Percentiles rank a stretch among this genome's conserved stretches.
Conservation (phyloP, 1,140 invertebrate genomes). For the Wiebesia pumilae region DNA sequence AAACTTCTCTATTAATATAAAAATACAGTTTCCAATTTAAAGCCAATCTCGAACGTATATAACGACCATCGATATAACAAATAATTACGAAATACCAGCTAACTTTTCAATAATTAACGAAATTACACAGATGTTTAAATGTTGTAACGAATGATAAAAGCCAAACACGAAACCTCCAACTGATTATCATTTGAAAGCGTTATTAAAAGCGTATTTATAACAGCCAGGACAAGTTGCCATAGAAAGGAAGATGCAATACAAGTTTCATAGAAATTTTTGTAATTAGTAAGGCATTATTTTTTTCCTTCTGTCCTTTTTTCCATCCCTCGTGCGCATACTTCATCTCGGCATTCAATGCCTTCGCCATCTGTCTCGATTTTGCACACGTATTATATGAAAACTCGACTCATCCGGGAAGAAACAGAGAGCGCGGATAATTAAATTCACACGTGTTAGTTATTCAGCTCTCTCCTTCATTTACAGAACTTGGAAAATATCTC, state of each 20-base stretch:
- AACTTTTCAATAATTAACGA: not conserved
- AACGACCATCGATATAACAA: not conserved
- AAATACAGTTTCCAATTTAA: not conserved
- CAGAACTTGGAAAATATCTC: constrained; percentile 19
- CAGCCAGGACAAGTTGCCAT: not conserved
- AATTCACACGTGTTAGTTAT: constrained; percentile 7
- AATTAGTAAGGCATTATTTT: not conserved
- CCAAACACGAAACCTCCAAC: not conserved
- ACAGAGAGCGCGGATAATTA: constrained; percentile 18
- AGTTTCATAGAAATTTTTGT: not conserved
- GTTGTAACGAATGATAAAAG: constrained; percentile 4
- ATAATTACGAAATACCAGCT: too few relatives aligned
- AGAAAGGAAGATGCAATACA: not conserved
- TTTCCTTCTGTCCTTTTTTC: not conserved
- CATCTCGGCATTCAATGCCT: not conserved
- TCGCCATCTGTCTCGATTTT: constrained; percentile 7
- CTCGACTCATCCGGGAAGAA: not conserved
- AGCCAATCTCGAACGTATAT: not conserved
- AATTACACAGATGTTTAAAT: constrained; percentile 5
- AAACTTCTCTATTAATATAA: not conserved
- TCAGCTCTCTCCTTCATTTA: constrained; percentile 24
- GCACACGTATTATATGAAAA: constrained; percentile 2
- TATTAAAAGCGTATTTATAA: constrained; percentile 8
- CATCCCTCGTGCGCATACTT: not conserved
- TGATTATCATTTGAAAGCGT: constrained; percentile 12